A percentile compares a stretch with the other conserved stretches of the same genome.
Conservation (phyloP, 2,797 vertebrate species). For the Artibeus lituratus region DNA sequence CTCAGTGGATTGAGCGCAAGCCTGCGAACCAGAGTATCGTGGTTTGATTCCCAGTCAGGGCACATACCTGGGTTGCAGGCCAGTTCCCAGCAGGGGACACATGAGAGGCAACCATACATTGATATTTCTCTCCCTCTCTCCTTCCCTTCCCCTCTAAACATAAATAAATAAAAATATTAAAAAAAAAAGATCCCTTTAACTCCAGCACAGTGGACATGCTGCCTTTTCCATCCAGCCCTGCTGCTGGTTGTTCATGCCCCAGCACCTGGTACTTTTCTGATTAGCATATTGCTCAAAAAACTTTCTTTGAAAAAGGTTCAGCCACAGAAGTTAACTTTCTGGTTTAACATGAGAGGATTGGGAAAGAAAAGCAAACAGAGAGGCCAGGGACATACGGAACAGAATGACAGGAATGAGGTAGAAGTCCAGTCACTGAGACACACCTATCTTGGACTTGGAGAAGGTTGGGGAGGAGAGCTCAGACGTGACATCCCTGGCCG, state of each 20-base stretch:
- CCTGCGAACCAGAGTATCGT: too few species aligned
- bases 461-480: neutral
- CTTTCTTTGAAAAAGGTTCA: neutral
- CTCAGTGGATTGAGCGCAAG: too few species aligned
- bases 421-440: neutral
- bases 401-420: neutral
- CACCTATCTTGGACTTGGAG: neutral
- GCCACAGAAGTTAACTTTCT: neutral
- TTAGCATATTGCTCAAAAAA: neutral
- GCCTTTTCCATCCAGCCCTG: neutral
- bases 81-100: too few species aligned
- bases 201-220: neutral
- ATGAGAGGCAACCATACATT: too few species aligned
- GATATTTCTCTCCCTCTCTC: too few species aligned
- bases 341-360: neutral
- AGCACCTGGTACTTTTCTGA: neutral
- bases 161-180: too few species aligned
- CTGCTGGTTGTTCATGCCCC: neutral
- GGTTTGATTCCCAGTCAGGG: too few species aligned
- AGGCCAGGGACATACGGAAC: neutral
- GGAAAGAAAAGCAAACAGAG: neutral
- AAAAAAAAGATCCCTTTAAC: neutral
- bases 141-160: too few species aligned
- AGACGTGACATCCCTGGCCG: rapidly evolving
- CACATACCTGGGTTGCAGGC: too few species aligned